Percentiles rank a stretch among this genome's conserved stretches.
Conservation (phyloP, 1,140 invertebrate genomes). For the Dinoponera quadriceps region DNA sequence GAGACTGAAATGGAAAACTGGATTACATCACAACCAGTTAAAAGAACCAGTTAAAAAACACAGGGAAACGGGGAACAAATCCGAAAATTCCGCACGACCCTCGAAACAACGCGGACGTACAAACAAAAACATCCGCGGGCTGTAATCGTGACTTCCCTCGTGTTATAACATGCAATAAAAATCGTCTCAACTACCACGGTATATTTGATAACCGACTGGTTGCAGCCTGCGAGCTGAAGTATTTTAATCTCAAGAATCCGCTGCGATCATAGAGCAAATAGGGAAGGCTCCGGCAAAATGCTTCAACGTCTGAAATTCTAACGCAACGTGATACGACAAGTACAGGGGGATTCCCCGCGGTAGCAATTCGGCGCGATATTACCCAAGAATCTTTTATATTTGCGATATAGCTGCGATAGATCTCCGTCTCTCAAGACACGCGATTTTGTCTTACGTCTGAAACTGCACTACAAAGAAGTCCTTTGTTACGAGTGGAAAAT, state of each 20-base stretch:
- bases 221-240: neutral
- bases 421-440: neutral
- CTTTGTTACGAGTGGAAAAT: neutral
- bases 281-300: neutral
- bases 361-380: neutral
- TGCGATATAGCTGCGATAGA: neutral
- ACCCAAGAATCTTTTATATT: constrained; percentile 7
- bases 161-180: neutral
- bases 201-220: neutral
- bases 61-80: neutral
- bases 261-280: neutral
- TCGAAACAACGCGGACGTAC: neutral
- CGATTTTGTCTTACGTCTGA: neutral
- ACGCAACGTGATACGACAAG: neutral
- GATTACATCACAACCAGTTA: constrained; percentile 6
- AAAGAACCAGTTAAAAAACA: neutral
- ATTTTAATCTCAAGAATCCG: neutral
- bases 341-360: neutral
- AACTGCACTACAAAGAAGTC: neutral
- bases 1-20: constrained; percentile 14
- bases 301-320: neutral
- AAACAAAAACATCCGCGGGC: neutral
- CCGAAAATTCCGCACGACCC: constrained; percentile 12
- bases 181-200: neutral
- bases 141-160: constrained; percentile 9